Percentiles rank a stretch among this genome's conserved stretches.
phyloP scores from a whole-genome alignment of 1,140 invertebrate species.

The Patella vulgata region DNA sequence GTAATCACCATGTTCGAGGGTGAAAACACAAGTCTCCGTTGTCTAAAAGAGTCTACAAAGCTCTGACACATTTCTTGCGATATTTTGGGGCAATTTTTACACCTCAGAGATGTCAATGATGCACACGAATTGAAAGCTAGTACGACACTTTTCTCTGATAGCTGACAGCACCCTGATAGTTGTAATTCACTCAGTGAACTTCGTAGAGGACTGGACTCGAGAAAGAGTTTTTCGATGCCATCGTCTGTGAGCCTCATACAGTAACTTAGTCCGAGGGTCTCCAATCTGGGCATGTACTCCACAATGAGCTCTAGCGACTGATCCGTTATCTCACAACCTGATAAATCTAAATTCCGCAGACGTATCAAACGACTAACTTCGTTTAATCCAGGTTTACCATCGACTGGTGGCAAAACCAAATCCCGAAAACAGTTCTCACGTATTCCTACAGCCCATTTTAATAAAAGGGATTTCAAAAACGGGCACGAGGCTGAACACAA shows the following conservation, averaged over 20 bases:
- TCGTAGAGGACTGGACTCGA: slow-evolving; percentile 73
- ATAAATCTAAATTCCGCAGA: slow-evolving; percentile 78
- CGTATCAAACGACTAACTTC: slow-evolving; percentile 83
- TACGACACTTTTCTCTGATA: slow-evolving; percentile 80
- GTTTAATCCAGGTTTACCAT: slow-evolving; percentile 83
- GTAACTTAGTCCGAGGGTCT: slow-evolving; percentile 82
- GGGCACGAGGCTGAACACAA: slow-evolving; percentile 86
- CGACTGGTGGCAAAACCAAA: slow-evolving; percentile 80
- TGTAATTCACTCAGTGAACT: slow-evolving; percentile 72
- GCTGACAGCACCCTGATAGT: slow-evolving; percentile 81
- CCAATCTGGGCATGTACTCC: slow-evolving; percentile 79
- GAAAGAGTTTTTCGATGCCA: slow-evolving; percentile 81
- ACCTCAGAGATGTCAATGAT: slow-evolving; percentile 30
- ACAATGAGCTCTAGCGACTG: slow-evolving; percentile 83
- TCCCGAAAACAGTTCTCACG: slow-evolving; percentile 84
- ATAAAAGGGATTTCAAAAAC: slow-evolving; percentile 77
- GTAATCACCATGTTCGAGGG: too few relatives aligned
- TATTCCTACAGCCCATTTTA: slow-evolving; percentile 83
- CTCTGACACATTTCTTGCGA: slow-evolving; percentile 13
- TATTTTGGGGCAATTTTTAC: slow-evolving; percentile 31
- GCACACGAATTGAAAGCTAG: slow-evolving; percentile 71
- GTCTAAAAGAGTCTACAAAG: slow-evolving; percentile 4
- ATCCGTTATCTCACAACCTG: slow-evolving; percentile 90
- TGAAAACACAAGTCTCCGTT: slow-evolving; percentile 10
- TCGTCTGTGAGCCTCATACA: slow-evolving; percentile 88